Evolutionary conservation across 2,113 vertebrate genomes (phyloP).

Genomic region (Prolemur simus): DNA sequence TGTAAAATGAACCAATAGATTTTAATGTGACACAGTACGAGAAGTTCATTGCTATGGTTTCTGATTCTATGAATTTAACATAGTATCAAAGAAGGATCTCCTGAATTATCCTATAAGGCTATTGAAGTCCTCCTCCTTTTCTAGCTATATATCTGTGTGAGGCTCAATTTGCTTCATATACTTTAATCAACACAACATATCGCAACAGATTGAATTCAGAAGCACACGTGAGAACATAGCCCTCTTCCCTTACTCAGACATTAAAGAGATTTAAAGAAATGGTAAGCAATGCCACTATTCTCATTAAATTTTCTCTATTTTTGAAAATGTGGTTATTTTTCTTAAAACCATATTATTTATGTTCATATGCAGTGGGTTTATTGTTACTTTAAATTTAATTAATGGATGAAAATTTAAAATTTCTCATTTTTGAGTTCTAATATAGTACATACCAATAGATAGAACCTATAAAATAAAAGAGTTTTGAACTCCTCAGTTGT

Average conservation of each 20-base stretch:
- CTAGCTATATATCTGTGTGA: neutral
- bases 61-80: neutral
- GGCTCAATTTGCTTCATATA: neutral
- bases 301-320: neutral
- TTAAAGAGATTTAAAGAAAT: neutral
- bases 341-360: neutral
- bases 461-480: neutral
- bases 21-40: neutral
- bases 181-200: neutral
- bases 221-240: neutral
- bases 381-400: neutral
- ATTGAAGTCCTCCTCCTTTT: neutral
- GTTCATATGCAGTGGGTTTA: neutral
- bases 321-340: neutral
- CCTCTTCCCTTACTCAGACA: neutral
- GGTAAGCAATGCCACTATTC: neutral
- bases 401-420: neutral
- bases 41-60: neutral
- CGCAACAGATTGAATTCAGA: neutral
- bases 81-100: neutral
- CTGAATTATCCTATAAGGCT: neutral
- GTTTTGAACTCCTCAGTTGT: neutral
- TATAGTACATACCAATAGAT: neutral
- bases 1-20: neutral
- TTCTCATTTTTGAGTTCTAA: neutral